Conservation (phyloP, 2,888 invertebrate genomes). For the Scaptodrosophila latifasciaeformis region DNA sequence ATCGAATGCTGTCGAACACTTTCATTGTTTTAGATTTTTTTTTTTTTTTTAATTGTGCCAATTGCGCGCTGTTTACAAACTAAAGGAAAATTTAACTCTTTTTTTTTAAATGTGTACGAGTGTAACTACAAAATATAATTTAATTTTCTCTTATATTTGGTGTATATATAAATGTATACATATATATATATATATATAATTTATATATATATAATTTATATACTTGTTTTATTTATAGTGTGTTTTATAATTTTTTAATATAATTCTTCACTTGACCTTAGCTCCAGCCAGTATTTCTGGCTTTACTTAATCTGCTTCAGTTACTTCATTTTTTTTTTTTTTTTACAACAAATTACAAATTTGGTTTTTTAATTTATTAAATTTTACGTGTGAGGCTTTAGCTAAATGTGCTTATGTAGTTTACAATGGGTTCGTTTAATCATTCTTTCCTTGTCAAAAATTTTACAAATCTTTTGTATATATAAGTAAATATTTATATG, state of each 20-base stretch:
- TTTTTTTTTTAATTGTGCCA: constrained; percentile 46
- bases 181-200: constrained; percentile 50
- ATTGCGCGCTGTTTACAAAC: constrained; percentile 61
- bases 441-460: constrained; percentile 45
- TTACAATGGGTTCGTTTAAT: constrained; percentile 41
- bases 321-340: constrained; percentile 42
- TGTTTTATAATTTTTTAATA: constrained; percentile 26
- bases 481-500: constrained; percentile 8
- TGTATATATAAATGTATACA: constrained; percentile 43
- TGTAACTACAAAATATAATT: constrained; percentile 60
- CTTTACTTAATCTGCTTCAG: constrained; percentile 11
- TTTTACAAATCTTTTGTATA: constrained; percentile 52
- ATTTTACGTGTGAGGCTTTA: constrained; percentile 11
- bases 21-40: constrained; percentile 21
- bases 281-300: too few relatives aligned
- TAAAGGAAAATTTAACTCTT: constrained; percentile 29
- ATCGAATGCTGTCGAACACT: constrained; percentile 57
- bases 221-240: constrained; percentile 53
- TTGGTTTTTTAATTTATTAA: constrained; percentile 30
- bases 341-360: constrained; percentile 69
- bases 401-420: constrained; percentile 40
- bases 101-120: constrained; percentile 13
- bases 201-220: constrained; percentile 35
- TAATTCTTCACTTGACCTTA: constrained; percentile 13
- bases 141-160: constrained; percentile 37